Base-by-base conservation (phyloP, 2,888 invertebrate genomes). In the Epirrhoe tristata region DNA sequence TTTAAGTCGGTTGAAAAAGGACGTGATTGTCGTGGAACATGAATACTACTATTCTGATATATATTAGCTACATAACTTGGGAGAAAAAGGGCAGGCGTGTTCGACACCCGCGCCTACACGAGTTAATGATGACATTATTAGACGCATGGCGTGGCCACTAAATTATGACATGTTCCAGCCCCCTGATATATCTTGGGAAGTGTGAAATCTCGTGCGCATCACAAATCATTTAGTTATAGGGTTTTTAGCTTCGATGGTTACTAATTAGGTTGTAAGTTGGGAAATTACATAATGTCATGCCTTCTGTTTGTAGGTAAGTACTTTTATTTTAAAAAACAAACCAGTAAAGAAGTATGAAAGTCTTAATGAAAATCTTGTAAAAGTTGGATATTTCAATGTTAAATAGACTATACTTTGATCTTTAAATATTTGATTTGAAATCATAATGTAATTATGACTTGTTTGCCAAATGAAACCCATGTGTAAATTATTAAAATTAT, bases 71-170 rank as follows among this genome's bases (percentile, higher is more conserved):
- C 39, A 43, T 12, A 43, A 43, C 39, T 43, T 43, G 39, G 39
- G 39, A 32, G 8, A 58, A 61, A 58, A 58, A 16, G 39, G 52
- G 48, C 5, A 12, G 12, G 43, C 36, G 73, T 73, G 71, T 73
- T 69, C 60, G 63, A 72, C 76, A 77, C 73, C 77, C 73, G 77
- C 57, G 60, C 56, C 67, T 63, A 69, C 64, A 63, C 55, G 69
- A 59, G 60, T 67, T 81, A 78, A 78, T 79, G 74, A 73, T 69
- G 70, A 74, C 66, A 73, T 80, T 73, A 79, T 75, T 69, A 71
- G 65, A 62, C 70, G 56, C 54, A 43, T 54, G 51, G 58, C 67
- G 67, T 67, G 66, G 60, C 57, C 24, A 64, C 62, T 69, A 58
- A 51, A 66, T 62, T 50, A 66, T 62, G 39, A 62, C 62, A 53